Evolutionary conservation across 2,113 vertebrate species (phyloP).

Genomic region (Clarias batrachus): DNA sequence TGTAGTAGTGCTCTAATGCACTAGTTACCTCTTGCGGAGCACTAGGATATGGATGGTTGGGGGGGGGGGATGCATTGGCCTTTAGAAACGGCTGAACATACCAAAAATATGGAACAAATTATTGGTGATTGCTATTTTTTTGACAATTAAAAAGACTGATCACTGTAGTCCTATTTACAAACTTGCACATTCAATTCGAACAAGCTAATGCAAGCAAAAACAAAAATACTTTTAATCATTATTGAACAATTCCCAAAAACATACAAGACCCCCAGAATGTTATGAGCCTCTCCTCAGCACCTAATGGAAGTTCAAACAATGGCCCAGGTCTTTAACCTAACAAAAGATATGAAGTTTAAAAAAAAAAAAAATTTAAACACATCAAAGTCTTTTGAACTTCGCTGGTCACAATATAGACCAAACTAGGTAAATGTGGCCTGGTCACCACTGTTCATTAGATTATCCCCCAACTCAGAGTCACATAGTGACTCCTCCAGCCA

Average conservation of each 20-base stretch:
- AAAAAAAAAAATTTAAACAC: slow-evolving; percentile 49
- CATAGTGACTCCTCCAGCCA: slow-evolving; percentile 20
- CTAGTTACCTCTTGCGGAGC: slow-evolving; percentile 16
- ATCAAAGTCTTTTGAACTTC: background rate
- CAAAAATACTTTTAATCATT: slow-evolving; percentile 59
- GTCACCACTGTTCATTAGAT: slow-evolving; percentile 55
- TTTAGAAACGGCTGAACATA: slow-evolving; percentile 33
- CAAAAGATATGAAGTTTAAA: slow-evolving; percentile 52
- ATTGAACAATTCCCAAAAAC: slow-evolving; percentile 49
- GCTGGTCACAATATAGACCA: slow-evolving; percentile 7
- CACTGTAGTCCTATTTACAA: slow-evolving; percentile 73
- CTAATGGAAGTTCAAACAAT: slow-evolving; percentile 86
- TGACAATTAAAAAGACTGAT: slow-evolving; percentile 75
- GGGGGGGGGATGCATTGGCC: background rate
- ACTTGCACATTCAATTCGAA: slow-evolving; percentile 80
- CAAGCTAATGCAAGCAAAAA: slow-evolving; percentile 69
- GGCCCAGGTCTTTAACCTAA: slow-evolving; percentile 63
- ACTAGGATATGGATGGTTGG: slow-evolving; percentile 2
- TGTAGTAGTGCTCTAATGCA: slow-evolving; percentile 33
- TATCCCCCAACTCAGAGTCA: slow-evolving; percentile 26
- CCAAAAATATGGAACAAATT: slow-evolving; percentile 43
- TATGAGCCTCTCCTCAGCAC: slow-evolving; percentile 33
- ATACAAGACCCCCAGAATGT: slow-evolving; percentile 29
- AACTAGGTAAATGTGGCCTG: background rate
- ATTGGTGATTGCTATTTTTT: slow-evolving; percentile 84